Percentiles rank a stretch among this genome's conserved stretches.
Evolutionary conservation across 2,797 vertebrate genomes (phyloP).

Genomic region (Leptoclinus maculatus): DNA sequence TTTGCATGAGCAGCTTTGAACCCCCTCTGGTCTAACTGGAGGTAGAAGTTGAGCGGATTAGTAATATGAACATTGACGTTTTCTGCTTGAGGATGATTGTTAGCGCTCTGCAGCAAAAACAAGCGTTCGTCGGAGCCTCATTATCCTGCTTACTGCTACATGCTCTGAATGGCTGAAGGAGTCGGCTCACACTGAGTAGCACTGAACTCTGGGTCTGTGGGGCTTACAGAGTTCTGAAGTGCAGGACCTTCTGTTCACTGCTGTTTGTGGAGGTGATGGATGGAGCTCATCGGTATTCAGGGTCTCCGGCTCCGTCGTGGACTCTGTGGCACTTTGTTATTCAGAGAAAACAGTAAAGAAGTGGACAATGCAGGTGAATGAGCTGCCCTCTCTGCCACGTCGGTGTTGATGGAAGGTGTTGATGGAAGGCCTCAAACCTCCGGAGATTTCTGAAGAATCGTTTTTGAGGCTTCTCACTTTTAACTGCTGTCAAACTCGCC

Average conservation of each 20-base stretch:
- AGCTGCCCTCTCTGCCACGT: constrained; percentile 21
- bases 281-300: constrained; percentile 69
- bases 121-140: constrained; percentile 41
- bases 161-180: constrained; percentile 44
- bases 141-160: constrained; percentile 54
- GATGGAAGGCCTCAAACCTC: constrained; percentile 13
- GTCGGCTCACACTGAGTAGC: constrained; percentile 17
- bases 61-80: constrained; percentile 39
- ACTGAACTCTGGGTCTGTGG: constrained; percentile 52
- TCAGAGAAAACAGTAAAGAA: constrained; percentile 22
- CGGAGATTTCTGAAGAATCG: background rate
- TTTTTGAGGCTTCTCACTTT: constrained; percentile 19
- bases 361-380: constrained; percentile 45
- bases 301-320: constrained; percentile 37
- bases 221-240: constrained; percentile 41
- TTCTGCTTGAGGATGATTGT: constrained; percentile 54
- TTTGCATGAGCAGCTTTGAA: background rate
- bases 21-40: constrained; percentile 3
- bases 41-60: constrained; percentile 38
- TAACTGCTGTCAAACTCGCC: constrained; percentile 27
- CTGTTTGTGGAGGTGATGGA: constrained; percentile 65
- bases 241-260: constrained; percentile 50
- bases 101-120: constrained; percentile 41
- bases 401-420: too few relatives aligned
- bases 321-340: constrained; percentile 45